Percentiles rank a stretch among this genome's conserved stretches.
These are phyloP conservation scores for Podiceps cristatus DNA, from an alignment of 2,113 vertebrate species.

Conservation along the genomic window DNA sequence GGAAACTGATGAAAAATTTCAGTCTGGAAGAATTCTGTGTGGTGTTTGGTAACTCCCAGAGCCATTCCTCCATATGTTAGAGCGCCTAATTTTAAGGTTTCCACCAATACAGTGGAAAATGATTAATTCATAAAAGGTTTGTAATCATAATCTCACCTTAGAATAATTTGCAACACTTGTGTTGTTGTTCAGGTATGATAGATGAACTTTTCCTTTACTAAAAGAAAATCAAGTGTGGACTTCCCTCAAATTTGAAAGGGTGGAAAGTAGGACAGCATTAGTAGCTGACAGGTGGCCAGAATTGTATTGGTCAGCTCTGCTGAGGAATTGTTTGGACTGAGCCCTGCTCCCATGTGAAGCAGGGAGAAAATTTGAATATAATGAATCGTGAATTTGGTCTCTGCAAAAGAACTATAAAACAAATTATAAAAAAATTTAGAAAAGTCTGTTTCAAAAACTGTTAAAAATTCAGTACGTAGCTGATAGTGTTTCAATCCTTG, in stretches of 20 bases:
- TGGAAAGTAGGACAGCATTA: background rate
- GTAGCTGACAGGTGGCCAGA: background rate
- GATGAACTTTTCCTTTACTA: background rate
- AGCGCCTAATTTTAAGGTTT: background rate
- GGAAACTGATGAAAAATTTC: background rate
- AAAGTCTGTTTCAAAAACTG: background rate
- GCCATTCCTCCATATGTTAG: background rate
- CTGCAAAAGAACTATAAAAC: background rate
- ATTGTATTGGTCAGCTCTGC: background rate
- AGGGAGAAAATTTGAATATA: background rate
- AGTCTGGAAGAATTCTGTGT: background rate
- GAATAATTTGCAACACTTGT: background rate
- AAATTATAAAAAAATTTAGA: background rate
- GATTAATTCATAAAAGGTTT: background rate
- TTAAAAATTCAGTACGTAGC: background rate
- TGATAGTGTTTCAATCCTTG: background rate
- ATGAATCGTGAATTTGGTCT: background rate
- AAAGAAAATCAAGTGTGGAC: background rate
- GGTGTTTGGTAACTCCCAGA: background rate
- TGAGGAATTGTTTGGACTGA: background rate
- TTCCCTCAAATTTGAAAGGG: background rate
- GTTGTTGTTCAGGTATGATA: background rate
- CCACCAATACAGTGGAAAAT: background rate
- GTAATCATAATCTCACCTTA: background rate
- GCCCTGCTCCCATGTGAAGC: background rate